phyloP scores from a whole-genome alignment of 2,113 vertebrate genomes.

The Leucosticte australis region DNA sequence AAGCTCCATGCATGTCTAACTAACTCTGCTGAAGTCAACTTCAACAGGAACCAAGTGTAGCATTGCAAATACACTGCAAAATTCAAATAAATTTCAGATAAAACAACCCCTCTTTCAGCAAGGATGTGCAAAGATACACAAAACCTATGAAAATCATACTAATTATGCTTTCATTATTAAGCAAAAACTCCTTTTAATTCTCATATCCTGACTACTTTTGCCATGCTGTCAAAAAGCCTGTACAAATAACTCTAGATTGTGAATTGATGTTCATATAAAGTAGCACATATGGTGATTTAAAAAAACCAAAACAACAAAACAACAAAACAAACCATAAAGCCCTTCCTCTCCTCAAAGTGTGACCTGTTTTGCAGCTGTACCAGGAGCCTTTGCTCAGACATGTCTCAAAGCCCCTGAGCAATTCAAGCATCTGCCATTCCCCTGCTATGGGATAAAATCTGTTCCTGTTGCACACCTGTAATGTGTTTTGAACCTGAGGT shows the following conservation, averaged over 20 bases:
- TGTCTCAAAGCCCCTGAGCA: neutral
- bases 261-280: neutral
- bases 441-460: neutral
- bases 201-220: neutral
- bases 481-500: neutral
- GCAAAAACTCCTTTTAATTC: neutral
- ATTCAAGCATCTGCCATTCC: neutral
- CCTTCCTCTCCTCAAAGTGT: neutral
- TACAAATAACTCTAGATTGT: neutral
- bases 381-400: neutral
- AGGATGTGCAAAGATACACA: neutral
- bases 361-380: neutral
- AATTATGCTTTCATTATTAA: neutral
- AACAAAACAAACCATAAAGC: neutral
- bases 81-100: neutral
- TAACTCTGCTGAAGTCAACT: neutral
- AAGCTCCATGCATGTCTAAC: neutral
- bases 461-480: neutral
- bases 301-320: neutral
- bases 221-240: neutral
- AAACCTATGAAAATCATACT: neutral
- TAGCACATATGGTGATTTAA: rapidly evolving
- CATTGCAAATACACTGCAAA: neutral
- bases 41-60: neutral
- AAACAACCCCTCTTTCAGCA: neutral